These are phyloP conservation scores for Pseudorhiza aurosa DNA, from an alignment of 30 jellyfish, hydroid and myxozoan species.

Conservation along the genomic window DNA sequence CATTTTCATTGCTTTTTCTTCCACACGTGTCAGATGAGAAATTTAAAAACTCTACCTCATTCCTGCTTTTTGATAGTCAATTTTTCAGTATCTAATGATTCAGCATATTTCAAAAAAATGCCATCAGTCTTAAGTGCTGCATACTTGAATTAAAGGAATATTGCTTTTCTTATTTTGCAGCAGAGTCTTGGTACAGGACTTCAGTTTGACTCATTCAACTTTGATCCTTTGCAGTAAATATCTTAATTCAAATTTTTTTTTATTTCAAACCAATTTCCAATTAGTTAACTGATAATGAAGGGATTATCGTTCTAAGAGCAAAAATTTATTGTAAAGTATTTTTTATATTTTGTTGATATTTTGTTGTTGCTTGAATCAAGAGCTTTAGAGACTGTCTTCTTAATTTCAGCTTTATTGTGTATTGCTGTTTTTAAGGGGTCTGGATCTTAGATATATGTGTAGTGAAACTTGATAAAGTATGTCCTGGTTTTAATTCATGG, in stretches of 20 bases:
- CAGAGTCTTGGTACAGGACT: conserved; percentile 45
- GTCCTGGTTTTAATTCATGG: no score
- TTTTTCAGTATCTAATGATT: not conserved
- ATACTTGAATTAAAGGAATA: not conserved
- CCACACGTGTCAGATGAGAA: no score
- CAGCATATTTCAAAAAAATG: not conserved
- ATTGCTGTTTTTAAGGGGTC: no score
- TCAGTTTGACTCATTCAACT: conserved; percentile 30
- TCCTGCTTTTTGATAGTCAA: no score
- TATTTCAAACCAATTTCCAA: not conserved
- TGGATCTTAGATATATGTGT: no score
- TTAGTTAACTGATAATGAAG: not conserved
- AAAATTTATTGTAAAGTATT: not conserved
- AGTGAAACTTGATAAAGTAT: no score
- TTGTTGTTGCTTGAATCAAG: not conserved
- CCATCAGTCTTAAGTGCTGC: not conserved
- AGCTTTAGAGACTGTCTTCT: no score
- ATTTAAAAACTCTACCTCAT: no score
- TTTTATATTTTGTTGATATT: not conserved
- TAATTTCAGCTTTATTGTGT: no score
- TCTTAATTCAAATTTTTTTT: not conserved
- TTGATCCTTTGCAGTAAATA: conserved; percentile 32
- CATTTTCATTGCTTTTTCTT: no score
- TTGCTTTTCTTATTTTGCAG: no score
- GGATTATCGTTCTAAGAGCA: not conserved